Base-by-base conservation (phyloP, 2,888 invertebrate genomes). In the Rhagonycha fulva region DNA sequence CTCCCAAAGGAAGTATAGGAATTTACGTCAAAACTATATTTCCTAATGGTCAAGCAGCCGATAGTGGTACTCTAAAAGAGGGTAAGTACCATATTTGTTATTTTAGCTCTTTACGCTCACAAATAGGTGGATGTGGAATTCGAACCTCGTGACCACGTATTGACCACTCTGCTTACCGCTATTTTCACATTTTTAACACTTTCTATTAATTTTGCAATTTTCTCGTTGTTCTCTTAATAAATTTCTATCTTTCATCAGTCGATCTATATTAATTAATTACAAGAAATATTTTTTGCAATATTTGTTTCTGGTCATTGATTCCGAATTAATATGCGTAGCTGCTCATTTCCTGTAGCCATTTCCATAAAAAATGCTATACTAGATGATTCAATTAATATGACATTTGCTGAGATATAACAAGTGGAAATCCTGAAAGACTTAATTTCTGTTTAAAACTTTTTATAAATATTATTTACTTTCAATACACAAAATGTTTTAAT, bases 21-120 rank as follows among this genome's bases (percentile, higher is more conserved):
- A 95, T 97, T 82, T 96, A 94, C 86, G 95, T 97, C 19, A 95
- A 96, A 87, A 95, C 95, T 24, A 93, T 97, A 79, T 95, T 96
- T 85, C 93, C 94, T 76, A 92, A 94, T 82, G 96, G 97, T 5
- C 94, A 96, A 86, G 95, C 96, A 11, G 94, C 95, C 30, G 95
- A 96, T 83, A 92, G 93, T 81, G 94, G 93, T 24, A 89, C 92
- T 79, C 90, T 96, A 26, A 92, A 92, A 89, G 95, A 96, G 93
- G 96, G 96, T 95, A 88, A 81, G 75, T 71, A 14, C 11, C 9
- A 3, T 12, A 23, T 14, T 12, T 47, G 10, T n/a, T n/a, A 47
- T 12, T 47, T 47, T 47, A 12, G 12, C 14, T 62, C 14, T 3
- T 63, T 63, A 24, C n/a, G n/a, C 24, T n/a, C 24, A 24, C 12